Evolutionary conservation across 1,140 invertebrate genomes (phyloP), one percentile per base, ranked within the genome.

Genomic region (Thalassaphorura encarpata): DNA sequence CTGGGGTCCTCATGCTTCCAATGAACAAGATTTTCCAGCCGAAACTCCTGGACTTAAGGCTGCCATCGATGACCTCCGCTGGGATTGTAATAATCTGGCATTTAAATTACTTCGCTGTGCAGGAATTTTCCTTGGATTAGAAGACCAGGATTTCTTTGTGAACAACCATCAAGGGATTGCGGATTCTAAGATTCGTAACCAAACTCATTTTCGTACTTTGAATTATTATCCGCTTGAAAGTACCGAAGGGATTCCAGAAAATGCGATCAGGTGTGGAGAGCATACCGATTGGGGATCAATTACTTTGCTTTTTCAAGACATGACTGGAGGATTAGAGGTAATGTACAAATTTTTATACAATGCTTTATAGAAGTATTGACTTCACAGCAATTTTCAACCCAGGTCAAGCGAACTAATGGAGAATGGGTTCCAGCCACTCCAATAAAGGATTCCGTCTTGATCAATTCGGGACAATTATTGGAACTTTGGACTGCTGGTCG

Each of bases 211-310:
- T 19, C 23, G 59, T 6, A 16, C 41, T 0, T 13, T 47, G 24
- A 49, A 53, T n/a, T 61, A 54, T 31, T 56, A 36, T 19, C 42
- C 33, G 0, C 18, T 53, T 5, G 31, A 48, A 3, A 11, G n/a
- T 1, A 51, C 4, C 29, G 8, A 42, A n/a, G 45, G 0, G 1
- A 40, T 45, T 18, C 52, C 54, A 0, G 2, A 13, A 36, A 28
- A 50, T 33, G 54, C 40, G 16, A 54, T 56, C 16, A 24, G 48
- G 2, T 46, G 36, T 27, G 54, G 54, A 19, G 53, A 60, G 41
- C 58, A 60, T 26, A 45, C 19, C 18, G 58, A 60, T 23, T 60
- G 58, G 58, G 58, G 53, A 4, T 36, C 58, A 4, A 46, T 60
- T 19, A 60, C 58, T 4, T 29, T 60, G 11, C 49, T 60, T 0